Percentiles rank a stretch among this genome's conserved stretches.
phyloP scores from a whole-genome alignment of 1,140 invertebrate genomes.

The Megathymus violae region DNA sequence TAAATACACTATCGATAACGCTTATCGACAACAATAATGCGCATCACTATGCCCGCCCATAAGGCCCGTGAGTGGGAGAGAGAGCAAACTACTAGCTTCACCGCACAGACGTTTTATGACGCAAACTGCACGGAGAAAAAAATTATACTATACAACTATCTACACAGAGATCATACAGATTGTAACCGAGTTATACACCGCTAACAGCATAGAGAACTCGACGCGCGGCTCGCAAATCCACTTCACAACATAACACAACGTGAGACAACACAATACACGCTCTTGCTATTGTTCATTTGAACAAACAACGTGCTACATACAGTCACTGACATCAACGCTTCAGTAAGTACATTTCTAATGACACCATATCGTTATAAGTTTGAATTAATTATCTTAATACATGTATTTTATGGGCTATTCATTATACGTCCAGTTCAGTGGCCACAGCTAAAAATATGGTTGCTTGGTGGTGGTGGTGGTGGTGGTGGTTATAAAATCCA shows the following conservation, averaged over 20 bases:
- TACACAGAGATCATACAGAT: background rate
- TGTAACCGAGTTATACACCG: conserved; percentile 15
- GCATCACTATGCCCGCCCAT: no score
- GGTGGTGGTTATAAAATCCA: no score
- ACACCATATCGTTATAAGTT: background rate
- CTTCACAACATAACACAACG: conserved; percentile 24
- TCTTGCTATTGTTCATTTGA: conserved; percentile 14
- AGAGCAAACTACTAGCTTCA: no score
- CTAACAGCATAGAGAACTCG: conserved; percentile 25
- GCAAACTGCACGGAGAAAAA: background rate
- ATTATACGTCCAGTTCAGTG: no score
- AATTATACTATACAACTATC: background rate
- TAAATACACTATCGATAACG: no score
- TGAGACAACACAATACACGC: conserved; percentile 13
- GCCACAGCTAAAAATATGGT: no score
- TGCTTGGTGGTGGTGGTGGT: no score
- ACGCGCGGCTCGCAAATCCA: conserved; percentile 20
- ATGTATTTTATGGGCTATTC: no score
- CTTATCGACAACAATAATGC: no score
- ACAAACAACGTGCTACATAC: conserved; percentile 20
- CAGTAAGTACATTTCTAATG: conserved; percentile 5
- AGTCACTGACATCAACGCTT: conserved; percentile 10
- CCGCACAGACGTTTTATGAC: background rate
- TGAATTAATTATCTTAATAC: no score
- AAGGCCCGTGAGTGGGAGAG: no score